These are phyloP conservation scores for Menura novaehollandiae DNA, from an alignment of 2,113 vertebrate genomes.

Conservation along the genomic window DNA sequence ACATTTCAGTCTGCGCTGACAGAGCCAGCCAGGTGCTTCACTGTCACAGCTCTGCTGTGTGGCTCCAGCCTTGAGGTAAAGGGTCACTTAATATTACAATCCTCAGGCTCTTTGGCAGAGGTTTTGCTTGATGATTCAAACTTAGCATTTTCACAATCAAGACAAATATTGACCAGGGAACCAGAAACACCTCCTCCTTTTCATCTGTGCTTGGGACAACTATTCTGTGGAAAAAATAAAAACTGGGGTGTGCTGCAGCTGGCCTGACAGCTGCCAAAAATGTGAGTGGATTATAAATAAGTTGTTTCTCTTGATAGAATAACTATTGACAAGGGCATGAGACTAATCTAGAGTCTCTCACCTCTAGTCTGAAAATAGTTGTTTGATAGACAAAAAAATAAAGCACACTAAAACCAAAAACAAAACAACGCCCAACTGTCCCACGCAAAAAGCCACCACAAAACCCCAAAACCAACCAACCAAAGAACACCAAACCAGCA, in stretches of 20 bases:
- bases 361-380: neutral
- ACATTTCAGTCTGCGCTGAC: neutral
- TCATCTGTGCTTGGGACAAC: neutral
- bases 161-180: neutral
- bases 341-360: neutral
- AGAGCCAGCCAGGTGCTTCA: neutral
- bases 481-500: neutral
- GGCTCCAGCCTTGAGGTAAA: neutral
- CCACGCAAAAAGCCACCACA: neutral
- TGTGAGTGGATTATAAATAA: neutral
- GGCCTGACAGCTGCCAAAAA: neutral
- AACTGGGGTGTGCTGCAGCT: neutral
- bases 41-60: neutral
- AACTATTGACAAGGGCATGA: neutral
- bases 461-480: neutral
- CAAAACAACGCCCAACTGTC: too few relatives aligned
- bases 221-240: neutral
- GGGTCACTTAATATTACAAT: neutral
- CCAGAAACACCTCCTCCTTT: neutral
- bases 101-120: neutral
- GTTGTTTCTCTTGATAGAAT: neutral
- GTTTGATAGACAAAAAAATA: neutral
- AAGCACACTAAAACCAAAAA: neutral
- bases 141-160: neutral
- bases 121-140: neutral